phyloP scores from a whole-genome alignment of 2,113 vertebrate species.

The Crocuta crocuta region DNA sequence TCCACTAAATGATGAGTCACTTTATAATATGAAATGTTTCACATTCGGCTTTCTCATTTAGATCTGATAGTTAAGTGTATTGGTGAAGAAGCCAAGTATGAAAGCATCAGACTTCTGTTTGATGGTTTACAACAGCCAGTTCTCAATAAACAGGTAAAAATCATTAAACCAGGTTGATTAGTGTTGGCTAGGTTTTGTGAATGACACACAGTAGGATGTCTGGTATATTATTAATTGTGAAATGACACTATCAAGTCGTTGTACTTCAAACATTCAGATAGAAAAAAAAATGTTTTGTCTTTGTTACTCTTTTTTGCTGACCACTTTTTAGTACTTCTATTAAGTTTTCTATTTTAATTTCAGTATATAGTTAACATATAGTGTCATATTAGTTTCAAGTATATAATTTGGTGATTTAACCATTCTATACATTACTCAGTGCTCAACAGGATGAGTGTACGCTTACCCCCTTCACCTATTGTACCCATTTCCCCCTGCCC shows the following conservation, averaged over 20 bases:
- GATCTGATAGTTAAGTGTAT: slow-evolving; percentile 93
- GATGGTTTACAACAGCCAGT: slow-evolving; percentile 95
- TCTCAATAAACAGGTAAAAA: slow-evolving; percentile 97
- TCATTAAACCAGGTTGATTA: neutral
- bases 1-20: neutral
- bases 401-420: neutral
- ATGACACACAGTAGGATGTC: neutral
- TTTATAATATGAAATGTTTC: slow-evolving; percentile 41
- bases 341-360: neutral
- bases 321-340: neutral
- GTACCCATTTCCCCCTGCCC: neutral
- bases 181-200: neutral
- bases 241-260: neutral
- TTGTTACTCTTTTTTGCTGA: neutral
- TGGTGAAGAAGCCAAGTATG: slow-evolving; percentile 93
- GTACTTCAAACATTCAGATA: neutral
- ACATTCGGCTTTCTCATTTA: slow-evolving; percentile 81
- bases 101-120: slow-evolving; percentile 94
- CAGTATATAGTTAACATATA: neutral
- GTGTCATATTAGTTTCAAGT: neutral
- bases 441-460: neutral
- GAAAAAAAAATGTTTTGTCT: neutral
- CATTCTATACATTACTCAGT: neutral
- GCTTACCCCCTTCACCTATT: neutral
- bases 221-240: neutral